Base-by-base conservation (phyloP, 2,797 vertebrate genomes). In the Harpagifer antarcticus region DNA sequence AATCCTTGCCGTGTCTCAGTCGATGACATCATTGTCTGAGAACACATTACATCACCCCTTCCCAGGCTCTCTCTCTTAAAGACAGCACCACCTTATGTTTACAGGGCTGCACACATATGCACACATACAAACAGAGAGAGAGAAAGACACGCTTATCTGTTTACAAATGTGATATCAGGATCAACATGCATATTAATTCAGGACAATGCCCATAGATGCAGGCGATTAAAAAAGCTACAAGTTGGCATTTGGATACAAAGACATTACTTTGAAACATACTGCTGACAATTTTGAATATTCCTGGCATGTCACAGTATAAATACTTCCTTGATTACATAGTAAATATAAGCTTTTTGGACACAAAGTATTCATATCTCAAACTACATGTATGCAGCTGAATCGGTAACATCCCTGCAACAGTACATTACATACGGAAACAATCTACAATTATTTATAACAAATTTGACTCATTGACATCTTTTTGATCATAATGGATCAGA, bases 21-120 rank as follows among this genome's bases (percentile, higher is more conserved):
- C 83, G 90, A 94, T 95, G 93, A 95, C 93, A 94, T 95, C 93
- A 94, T 94, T 91, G 93, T 93, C 93, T 94, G 93, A 92, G 91
- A 94, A 88, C 91, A 94, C 93, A 95, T 95, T 94, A 95, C 93
- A 94, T 95, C 93, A 95, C 87, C 93, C 87, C 89, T 93, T 93
- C 87, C 90, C 85, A 86, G 89, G 88, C 92, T 87, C 84, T 79
- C 91, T 85, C 91, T 89, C 90, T 93, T 91, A 91, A 92, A 93
- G 90, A 92, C 91, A 92, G 89, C 91, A 89, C 87, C 90, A 86
- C 92, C 91, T 93, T 91, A 89, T 92, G 91, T 92, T 90, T 90
- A 90, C 89, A 72, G 83, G 80, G 70, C 79, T 49, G 48, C 86
- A 82, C 80, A 84, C 85, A 72, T 79, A 72, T 60, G 63, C 70